phyloP scores from a whole-genome alignment of 2,888 invertebrate genomes.

The Sinelater perroti region DNA sequence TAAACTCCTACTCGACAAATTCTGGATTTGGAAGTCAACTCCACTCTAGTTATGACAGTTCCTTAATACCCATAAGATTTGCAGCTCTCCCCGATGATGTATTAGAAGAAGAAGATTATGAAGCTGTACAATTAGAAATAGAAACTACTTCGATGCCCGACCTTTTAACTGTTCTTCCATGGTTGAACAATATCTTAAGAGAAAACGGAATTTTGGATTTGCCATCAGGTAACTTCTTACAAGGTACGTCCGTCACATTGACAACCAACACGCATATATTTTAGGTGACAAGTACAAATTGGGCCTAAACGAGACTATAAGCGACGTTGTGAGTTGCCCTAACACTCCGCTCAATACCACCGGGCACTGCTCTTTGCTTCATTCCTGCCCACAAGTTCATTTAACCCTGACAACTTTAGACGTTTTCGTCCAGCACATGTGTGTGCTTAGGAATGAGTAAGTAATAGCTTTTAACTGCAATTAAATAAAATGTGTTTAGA shows the following conservation, averaged over 20 bases:
- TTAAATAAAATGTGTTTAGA: too few relatives aligned
- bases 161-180: conserved; percentile 12
- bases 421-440: conserved; percentile 26
- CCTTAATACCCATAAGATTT: too few relatives aligned
- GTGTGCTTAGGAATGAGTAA: conserved; percentile 26
- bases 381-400: conserved; percentile 18
- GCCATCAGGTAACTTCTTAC: conserved; percentile 20
- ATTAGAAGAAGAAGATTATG: too few relatives aligned
- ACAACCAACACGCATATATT: too few relatives aligned
- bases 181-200: conserved; percentile 20
- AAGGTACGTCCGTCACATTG: too few relatives aligned
- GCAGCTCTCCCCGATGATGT: too few relatives aligned
- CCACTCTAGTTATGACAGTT: too few relatives aligned
- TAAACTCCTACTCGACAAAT: too few relatives aligned
- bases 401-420: conserved; percentile 3
- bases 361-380: conserved; percentile 28
- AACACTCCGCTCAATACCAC: conserved; percentile 25
- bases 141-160: not conserved
- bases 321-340: conserved; percentile 18
- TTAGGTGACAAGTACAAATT: conserved; percentile 30
- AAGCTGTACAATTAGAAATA: too few relatives aligned
- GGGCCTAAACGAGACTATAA: conserved; percentile 26
- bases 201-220: conserved; percentile 14
- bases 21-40: too few relatives aligned
- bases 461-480: too few relatives aligned